Percentiles rank a stretch among this genome's conserved stretches.
Conservation (phyloP, 2,797 vertebrate species). For the Dryobates pubescens region DNA sequence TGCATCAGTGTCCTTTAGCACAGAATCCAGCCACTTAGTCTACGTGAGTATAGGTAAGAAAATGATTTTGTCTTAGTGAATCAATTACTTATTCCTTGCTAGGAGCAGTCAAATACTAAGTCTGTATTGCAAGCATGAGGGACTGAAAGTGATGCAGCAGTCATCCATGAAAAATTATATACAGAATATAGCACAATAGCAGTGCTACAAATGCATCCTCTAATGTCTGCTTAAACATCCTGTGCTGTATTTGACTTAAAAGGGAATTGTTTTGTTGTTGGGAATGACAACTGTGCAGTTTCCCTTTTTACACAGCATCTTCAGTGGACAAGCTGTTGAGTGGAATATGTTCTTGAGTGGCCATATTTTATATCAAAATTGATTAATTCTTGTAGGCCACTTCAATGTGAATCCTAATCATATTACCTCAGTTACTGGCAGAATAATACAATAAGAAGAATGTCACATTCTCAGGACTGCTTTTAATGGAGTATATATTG, state of each 20-base stretch:
- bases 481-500: constrained; percentile 45
- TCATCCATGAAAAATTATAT: not conserved
- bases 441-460: constrained; percentile 67
- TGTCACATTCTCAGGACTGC: constrained; percentile 51
- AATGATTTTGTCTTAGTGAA: not conserved
- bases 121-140: not conserved
- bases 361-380: constrained; percentile 64
- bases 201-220: constrained; percentile 8
- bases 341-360: constrained; percentile 28
- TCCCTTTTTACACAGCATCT: not conserved
- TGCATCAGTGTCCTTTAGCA: not conserved
- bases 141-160: not conserved
- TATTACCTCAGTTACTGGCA: constrained; percentile 65
- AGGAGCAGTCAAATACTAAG: not conserved
- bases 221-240: constrained; percentile 48
- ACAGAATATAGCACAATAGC: not conserved
- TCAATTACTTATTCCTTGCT: not conserved
- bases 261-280: constrained; percentile 14
- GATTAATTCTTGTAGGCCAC: constrained; percentile 62
- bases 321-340: constrained; percentile 37
- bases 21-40: not conserved
- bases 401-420: constrained; percentile 67
- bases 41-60: not conserved
- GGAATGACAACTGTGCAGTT: not conserved
- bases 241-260: constrained; percentile 45